Evolutionary conservation across 2,888 invertebrate species (phyloP), one percentile per base, ranked within the genome.

Genomic region (Nomada fabriciana): DNA sequence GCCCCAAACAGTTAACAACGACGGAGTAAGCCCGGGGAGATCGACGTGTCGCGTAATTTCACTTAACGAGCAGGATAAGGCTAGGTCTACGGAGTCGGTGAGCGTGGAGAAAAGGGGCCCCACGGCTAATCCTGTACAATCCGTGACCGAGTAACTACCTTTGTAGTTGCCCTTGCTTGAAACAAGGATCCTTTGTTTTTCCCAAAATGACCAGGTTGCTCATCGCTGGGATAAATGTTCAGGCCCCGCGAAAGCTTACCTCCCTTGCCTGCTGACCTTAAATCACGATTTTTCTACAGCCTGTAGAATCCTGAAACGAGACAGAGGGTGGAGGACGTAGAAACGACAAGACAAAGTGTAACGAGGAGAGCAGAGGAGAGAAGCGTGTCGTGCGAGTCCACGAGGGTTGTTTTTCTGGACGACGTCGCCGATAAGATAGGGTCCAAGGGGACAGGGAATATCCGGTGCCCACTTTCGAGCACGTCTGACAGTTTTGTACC

Each of bases 351-450:
- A 18, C 11, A 42, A 43, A 36, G 23, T 15, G 47, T 15, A 29
- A 20, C 36, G 23, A 53, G n/a, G 69, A 63, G 71, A 76, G 25
- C 77, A 73, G 75, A 25, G 25, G 29, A n/a, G 43, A 23, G 47
- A 43, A 81, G 64, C 73, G 77, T 77, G 79, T 87, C 67, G 80
- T 79, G 70, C 75, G 84, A 88, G 80, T 65, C 78, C 57, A 57
- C 57, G 81, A 83, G 86, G 86, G 85, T 86, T 85, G 87, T 79
- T 84, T 86, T 88, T 87, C 87, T 82, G 82, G 84, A 75, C 84
- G 84, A 83, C 85, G 85, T 84, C 65, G 77, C 74, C 88, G 91
- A 91, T 91, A 91, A 91, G 91, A 91, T 91, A 91, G 85, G 86
- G 78, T 82, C 81, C 74, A 57, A 73, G 69, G 5, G 43, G 82